Conservation (phyloP, 2,797 vertebrate species). For the Sebastes jordani region DNA sequence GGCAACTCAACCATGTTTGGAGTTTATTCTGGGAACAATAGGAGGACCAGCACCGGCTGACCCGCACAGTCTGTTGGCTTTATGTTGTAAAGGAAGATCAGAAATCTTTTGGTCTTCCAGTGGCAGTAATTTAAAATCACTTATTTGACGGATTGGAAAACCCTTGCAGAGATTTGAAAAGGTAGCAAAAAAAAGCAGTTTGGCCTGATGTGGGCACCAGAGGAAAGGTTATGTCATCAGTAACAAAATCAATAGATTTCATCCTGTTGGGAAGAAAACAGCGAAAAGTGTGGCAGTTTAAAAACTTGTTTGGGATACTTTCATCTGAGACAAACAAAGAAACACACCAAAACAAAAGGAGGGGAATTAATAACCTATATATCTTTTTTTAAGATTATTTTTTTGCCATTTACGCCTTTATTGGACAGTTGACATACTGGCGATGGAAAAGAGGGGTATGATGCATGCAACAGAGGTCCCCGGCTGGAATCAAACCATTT, state of each 20-base stretch:
- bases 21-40: not conserved
- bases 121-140: not conserved
- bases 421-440: not conserved
- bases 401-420: not conserved
- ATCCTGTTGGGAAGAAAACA: not conserved
- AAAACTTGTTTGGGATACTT: not conserved
- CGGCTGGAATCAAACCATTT: not conserved
- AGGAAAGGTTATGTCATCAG: slow-evolving; percentile 9
- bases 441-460: not conserved
- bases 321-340: not conserved
- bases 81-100: not conserved
- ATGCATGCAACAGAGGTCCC: not conserved
- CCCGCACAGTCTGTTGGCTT: not conserved
- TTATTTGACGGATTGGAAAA: not conserved
- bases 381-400: not conserved
- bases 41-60: not conserved
- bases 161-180: not conserved
- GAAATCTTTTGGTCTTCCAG: not conserved
- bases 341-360: not conserved
- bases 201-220: not conserved
- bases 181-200: not conserved
- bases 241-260: not conserved
- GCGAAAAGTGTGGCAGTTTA: not conserved
- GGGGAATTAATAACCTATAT: not conserved
- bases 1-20: not conserved